These are phyloP conservation scores for Rhinolophus sinicus DNA, from an alignment of 2,113 vertebrate genomes.

Conservation along the genomic window DNA sequence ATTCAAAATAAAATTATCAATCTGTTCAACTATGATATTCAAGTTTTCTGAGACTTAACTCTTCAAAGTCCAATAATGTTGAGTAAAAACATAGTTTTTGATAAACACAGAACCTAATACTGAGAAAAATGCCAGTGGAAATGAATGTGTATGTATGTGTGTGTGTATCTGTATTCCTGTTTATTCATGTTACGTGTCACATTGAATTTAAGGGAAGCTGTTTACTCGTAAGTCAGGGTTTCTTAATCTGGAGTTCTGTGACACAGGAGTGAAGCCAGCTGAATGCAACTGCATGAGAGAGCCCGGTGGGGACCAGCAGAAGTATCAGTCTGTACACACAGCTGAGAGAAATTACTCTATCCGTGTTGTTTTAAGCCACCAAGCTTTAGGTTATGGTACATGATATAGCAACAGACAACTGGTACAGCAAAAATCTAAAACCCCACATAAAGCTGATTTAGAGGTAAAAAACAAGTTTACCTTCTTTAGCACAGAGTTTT, in stretches of 20 bases:
- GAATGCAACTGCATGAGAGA: too few species aligned
- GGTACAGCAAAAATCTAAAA: neutral
- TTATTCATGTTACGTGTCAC: neutral
- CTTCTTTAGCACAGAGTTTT: neutral
- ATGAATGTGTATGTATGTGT: neutral
- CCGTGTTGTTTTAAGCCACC: neutral
- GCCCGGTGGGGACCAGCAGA: neutral
- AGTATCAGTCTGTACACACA: neutral
- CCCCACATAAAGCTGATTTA: neutral
- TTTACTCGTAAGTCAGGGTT: neutral
- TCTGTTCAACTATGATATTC: neutral
- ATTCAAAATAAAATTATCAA: neutral
- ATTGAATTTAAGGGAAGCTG: neutral
- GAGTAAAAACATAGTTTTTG: conserved; percentile 25
- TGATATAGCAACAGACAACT: neutral
- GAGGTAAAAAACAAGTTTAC: neutral
- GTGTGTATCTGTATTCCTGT: neutral
- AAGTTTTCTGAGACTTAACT: neutral
- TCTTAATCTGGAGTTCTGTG: neutral
- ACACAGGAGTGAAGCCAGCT: neutral
- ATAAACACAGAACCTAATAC: neutral
- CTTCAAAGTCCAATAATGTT: neutral
- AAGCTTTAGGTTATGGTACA: neutral
- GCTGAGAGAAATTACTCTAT: neutral
- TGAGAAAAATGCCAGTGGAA: neutral